Evolutionary conservation across 1,140 invertebrate species (phyloP), one percentile per base, ranked within the genome.

Genomic region (Calosoma granatense): DNA sequence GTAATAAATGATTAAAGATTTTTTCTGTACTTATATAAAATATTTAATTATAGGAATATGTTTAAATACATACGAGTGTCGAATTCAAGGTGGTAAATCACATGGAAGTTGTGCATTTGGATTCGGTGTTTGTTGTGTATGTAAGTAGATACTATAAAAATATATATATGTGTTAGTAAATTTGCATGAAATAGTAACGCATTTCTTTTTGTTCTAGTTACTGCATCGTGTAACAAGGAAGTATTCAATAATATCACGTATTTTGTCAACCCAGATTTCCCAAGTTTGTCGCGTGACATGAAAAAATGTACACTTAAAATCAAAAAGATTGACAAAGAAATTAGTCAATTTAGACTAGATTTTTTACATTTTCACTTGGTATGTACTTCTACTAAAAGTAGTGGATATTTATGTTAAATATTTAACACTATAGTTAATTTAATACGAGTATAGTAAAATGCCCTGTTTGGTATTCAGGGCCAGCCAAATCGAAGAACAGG

Each of bases 51-150:
- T 77, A 64, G 88, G 88, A 47, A 78, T 84, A 64, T 90, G 88
- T 69, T 80, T 90, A 69, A 90, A 90, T 71, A 80, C 85, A 20
- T 90, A 90, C 70, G 88, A 91, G 67, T 93, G 90, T 63, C 76
- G 82, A n/a, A 82, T 86, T 62, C 78, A 87, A 59, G 81, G 81
- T 20, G 89, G 90, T 1, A 78, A 76, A 54, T 82, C 87, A 0
- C 76, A 82, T 11, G 90, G 90, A 1, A 78, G 82, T 56, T 92
- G 90, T 65, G 88, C 89, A 0, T 78, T 88, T 57, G 88, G 89
- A 6, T 88, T 91, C 59, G 89, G 89, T 1, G 87, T 91, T n/a
- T 93, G 90, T 67, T 93, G 90, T 70, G 81, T 90, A 21, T 91
- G 89, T 88, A 70, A 87, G 87, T 86, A 56, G 57, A 11, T 21